Evolutionary conservation across 1,140 invertebrate species (phyloP).

Genomic region (Heliconius eleuchia): DNA sequence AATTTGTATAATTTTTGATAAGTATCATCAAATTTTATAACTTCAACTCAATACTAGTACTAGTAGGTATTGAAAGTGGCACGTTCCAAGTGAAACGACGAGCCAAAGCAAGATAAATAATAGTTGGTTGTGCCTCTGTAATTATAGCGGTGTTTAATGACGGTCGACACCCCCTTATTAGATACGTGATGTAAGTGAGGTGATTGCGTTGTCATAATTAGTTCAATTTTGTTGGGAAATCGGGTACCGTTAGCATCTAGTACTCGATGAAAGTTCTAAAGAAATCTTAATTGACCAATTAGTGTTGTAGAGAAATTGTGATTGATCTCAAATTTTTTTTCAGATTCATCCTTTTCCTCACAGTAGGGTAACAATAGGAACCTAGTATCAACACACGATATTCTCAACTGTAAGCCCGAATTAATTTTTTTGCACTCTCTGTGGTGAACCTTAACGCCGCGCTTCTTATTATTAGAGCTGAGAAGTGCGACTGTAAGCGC

Average conservation of each 20-base stretch:
- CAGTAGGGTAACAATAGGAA: too few species aligned
- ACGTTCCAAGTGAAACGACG: conserved; percentile 21
- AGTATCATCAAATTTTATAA: not conserved
- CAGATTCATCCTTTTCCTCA: too few species aligned
- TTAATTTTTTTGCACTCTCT: too few species aligned
- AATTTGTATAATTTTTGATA: not conserved
- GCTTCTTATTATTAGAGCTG: too few species aligned
- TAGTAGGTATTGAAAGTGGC: not conserved
- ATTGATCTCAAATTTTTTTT: too few species aligned
- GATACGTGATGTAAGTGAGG: conserved; percentile 7
- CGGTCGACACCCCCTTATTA: conserved; percentile 24
- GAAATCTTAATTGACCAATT: too few species aligned
- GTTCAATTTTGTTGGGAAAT: conserved; percentile 18
- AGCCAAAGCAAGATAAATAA: conserved; percentile 21
- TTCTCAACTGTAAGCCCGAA: too few species aligned
- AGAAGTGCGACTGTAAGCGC: too few species aligned
- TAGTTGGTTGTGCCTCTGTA: conserved; percentile 20
- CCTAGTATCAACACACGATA: too few species aligned
- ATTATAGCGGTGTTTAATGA: conserved; percentile 26
- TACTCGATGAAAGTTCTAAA: not conserved
- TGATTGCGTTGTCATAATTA: conserved; percentile 14
- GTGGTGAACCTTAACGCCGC: too few species aligned
- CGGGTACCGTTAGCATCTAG: not conserved
- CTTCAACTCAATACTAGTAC: too few species aligned
- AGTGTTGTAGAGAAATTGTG: too few species aligned